Conservation (phyloP, 2,888 invertebrate species). For the Hemaris fuciformis region DNA sequence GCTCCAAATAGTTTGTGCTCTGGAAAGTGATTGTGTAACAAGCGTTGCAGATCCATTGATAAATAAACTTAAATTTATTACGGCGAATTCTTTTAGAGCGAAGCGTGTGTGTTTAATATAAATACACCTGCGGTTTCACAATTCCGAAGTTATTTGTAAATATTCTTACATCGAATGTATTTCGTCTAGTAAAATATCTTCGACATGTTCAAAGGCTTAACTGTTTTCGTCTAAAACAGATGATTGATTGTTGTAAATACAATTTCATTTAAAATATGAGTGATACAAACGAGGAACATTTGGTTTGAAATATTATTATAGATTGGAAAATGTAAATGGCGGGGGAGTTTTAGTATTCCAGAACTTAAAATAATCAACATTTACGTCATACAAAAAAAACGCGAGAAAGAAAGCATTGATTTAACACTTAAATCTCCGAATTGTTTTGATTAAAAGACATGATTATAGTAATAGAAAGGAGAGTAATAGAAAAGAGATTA, state of each 20-base stretch:
- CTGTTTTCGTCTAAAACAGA: not conserved
- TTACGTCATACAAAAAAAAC: no score
- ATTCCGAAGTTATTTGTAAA: not conserved
- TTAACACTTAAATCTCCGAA: no score
- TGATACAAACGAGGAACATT: not conserved
- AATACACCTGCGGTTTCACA: not conserved
- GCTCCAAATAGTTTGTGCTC: not conserved
- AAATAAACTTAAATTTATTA: slow-evolving; percentile 4
- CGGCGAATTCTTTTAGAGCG: not conserved
- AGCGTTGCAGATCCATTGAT: not conserved
- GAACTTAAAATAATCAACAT: no score
- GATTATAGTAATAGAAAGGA: no score
- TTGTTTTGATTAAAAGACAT: no score
- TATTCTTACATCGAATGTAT: not conserved
- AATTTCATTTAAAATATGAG: no score
- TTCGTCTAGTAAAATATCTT: not conserved
- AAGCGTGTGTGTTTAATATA: not conserved
- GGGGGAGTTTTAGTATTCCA: no score
- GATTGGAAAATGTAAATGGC: no score
- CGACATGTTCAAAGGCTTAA: not conserved
- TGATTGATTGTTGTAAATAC: no score
- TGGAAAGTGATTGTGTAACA: not conserved
- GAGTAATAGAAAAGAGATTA: no score
- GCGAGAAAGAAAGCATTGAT: no score
- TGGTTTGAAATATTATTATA: not conserved